These are phyloP conservation scores for Gorsachius goisagi DNA, from an alignment of 2,113 vertebrate species.

Conservation along the genomic window DNA sequence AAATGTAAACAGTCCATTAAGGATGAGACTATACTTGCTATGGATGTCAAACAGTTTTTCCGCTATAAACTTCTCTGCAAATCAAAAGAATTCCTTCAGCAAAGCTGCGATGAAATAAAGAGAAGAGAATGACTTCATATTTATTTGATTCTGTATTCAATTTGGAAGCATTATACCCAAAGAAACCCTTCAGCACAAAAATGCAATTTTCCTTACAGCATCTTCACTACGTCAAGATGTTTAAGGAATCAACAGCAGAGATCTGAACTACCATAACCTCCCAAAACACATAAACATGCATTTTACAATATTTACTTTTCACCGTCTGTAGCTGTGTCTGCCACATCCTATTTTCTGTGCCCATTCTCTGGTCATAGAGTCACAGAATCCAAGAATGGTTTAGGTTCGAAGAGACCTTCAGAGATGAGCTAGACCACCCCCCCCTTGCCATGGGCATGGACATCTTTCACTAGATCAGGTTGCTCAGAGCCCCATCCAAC, in stretches of 20 bases:
- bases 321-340: background rate
- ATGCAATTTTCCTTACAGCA: background rate
- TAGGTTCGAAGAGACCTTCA: background rate
- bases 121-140: background rate
- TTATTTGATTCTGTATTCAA: constrained; percentile 9
- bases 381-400: background rate
- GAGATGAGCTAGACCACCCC: background rate
- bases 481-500: background rate
- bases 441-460: background rate
- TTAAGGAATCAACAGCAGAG: background rate
- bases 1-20: constrained; percentile 38
- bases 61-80: constrained; percentile 15
- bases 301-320: background rate
- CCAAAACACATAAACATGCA: background rate
- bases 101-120: background rate
- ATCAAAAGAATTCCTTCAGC: constrained; percentile 19
- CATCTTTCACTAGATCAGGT: background rate
- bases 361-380: background rate
- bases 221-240: background rate
- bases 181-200: background rate
- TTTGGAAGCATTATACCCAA: background rate
- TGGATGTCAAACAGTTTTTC: constrained; percentile 33
- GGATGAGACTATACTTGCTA: constrained; percentile 3
- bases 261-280: background rate
- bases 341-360: background rate